Percentiles rank a stretch among this genome's conserved stretches.
phyloP scores from a whole-genome alignment of 92 coral and sea anemone genomes.

The Metridium senile region DNA sequence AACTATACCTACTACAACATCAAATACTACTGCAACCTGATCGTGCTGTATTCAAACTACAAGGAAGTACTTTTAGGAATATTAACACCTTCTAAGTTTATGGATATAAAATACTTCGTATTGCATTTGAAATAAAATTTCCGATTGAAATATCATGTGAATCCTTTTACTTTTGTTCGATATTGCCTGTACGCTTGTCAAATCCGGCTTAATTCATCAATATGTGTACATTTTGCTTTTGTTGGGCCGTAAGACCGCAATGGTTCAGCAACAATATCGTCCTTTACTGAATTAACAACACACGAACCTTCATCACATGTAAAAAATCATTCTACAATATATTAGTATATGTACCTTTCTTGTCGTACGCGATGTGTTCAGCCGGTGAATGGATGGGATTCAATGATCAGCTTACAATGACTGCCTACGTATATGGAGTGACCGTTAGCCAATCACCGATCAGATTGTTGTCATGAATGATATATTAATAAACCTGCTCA shows the following conservation, averaged over 20 bases:
- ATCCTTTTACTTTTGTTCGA: neutral
- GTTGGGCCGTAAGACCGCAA: no score
- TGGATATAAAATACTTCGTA: neutral
- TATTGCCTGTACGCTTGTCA: neutral
- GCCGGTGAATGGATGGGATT: no score
- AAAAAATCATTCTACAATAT: no score
- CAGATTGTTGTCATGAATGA: conserved; percentile 17
- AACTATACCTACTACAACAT: no score
- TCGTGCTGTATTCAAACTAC: no score
- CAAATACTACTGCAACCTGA: no score
- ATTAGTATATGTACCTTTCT: neutral
- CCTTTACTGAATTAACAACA: no score
- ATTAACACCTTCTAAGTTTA: neutral
- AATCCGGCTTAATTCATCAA: neutral
- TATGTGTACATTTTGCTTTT: neutral
- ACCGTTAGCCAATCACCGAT: conserved; percentile 22
- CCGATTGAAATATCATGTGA: neutral
- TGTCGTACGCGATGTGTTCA: no score
- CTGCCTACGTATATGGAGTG: neutral
- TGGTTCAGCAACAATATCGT: no score
- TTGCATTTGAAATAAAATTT: neutral
- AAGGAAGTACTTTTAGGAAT: neutral
- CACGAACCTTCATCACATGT: no score
- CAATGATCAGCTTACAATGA: neutral
- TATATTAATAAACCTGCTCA: conserved; percentile 11